Conservation (phyloP, 2,113 vertebrate genomes). For the Cynocephalus volans region DNA sequence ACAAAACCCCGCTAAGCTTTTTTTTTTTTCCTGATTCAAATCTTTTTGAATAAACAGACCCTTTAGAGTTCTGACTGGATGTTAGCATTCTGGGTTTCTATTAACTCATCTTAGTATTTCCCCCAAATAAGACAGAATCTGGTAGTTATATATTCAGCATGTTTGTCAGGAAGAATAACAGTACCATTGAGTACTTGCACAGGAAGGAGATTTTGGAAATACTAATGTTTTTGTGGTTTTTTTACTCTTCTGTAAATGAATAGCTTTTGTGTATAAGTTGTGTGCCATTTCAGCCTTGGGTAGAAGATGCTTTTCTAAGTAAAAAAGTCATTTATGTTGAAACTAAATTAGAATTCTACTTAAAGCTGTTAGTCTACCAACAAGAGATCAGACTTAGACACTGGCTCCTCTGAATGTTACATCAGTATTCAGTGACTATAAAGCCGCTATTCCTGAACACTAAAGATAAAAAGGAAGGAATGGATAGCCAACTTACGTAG, state of each 20-base stretch:
- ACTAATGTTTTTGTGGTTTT: not conserved
- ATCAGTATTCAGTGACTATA: not conserved
- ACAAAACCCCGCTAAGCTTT: not conserved
- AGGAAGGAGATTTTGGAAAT: not conserved
- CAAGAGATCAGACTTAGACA: not conserved
- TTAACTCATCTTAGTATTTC: not conserved
- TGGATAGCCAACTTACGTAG: conserved; percentile 84
- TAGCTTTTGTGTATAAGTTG: not conserved
- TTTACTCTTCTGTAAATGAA: conserved; percentile 30
- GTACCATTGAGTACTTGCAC: not conserved
- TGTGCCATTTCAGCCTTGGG: not conserved
- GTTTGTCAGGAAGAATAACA: conserved; percentile 12
- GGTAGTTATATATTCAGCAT: not conserved
- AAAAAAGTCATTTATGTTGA: conserved; percentile 19
- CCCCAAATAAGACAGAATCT: not conserved
- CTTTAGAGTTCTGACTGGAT: not conserved
- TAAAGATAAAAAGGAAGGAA: conserved; percentile 18
- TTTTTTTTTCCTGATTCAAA: not conserved
- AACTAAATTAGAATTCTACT: conserved; percentile 10
- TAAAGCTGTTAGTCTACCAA: not conserved
- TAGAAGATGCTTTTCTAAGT: conserved; percentile 34
- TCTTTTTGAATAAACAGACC: not conserved
- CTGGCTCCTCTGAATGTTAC: not conserved
- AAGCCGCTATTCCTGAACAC: not conserved
- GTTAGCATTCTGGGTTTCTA: not conserved